Conservation (phyloP, 2,113 vertebrate species). For the Gymnarchus niloticus region DNA sequence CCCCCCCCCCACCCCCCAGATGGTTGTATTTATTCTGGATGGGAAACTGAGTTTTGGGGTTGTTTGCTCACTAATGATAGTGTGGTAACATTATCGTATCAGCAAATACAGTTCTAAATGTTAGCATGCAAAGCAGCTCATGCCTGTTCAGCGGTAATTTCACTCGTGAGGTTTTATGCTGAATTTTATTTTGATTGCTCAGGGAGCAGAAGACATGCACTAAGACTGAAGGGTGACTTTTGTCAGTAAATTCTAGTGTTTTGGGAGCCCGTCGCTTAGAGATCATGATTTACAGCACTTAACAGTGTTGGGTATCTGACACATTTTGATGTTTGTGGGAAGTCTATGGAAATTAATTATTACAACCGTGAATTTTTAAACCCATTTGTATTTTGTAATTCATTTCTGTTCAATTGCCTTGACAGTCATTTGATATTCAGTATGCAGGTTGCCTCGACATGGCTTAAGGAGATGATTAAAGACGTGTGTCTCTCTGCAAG, state of each 20-base stretch:
- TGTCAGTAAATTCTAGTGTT: neutral
- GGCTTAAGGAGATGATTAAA: slow-evolving; percentile 20
- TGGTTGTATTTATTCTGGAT: no score
- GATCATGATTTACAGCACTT: no score
- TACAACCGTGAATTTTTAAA: neutral
- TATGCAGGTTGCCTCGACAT: slow-evolving; percentile 33
- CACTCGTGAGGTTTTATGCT: neutral
- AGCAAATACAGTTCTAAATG: neutral
- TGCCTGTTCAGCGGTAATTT: neutral
- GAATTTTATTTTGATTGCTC: neutral
- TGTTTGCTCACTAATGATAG: neutral
- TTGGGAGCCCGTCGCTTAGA: neutral
- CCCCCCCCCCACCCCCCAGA: no score
- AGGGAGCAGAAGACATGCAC: neutral
- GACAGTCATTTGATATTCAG: slow-evolving; percentile 44
- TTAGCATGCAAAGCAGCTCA: neutral
- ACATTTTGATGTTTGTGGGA: slow-evolving; percentile 9
- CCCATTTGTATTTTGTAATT: neutral
- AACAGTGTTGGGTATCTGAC: neutral
- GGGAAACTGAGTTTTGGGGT: no score
- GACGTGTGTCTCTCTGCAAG: neutral
- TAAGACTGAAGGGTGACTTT: neutral
- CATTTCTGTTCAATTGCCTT: neutral
- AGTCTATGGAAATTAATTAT: neutral
- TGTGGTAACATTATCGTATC: neutral